These are phyloP conservation scores for Zaprionus bogoriensis DNA, from an alignment of 2,888 invertebrate genomes.

Conservation along the genomic window DNA sequence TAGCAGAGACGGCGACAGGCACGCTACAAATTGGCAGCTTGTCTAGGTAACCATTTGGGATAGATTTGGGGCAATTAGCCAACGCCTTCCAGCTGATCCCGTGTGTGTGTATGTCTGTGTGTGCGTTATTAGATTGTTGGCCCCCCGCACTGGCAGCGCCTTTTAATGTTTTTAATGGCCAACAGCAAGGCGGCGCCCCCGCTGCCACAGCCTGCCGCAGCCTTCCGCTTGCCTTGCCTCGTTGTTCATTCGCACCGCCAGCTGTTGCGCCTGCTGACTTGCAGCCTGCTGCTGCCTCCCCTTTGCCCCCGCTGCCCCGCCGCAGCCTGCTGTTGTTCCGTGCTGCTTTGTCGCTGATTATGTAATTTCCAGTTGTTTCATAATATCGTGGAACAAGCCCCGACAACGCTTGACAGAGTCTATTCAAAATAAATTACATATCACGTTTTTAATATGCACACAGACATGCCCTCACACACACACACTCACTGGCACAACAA, in stretches of 20 bases:
- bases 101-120: conserved; percentile 2
- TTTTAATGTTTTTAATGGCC: conserved; percentile 35
- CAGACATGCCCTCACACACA: neutral
- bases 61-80: conserved; percentile 70
- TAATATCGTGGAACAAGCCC: conserved; percentile 36
- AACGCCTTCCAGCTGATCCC: conserved; percentile 18
- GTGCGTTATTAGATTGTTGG: conserved; percentile 17
- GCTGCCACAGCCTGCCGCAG: neutral
- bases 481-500: too few relatives aligned
- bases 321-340: conserved; percentile 10
- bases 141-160: conserved; percentile 7
- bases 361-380: conserved; percentile 44
- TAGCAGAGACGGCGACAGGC: conserved; percentile 28
- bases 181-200: conserved; percentile 7
- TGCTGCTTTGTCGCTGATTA: conserved; percentile 24
- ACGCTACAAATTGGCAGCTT: conserved; percentile 68
- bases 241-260: neutral
- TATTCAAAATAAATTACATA: conserved; percentile 59
- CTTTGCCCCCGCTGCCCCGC: conserved; percentile 8
- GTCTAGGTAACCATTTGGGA: conserved; percentile 57
- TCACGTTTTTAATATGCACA: conserved; percentile 2
- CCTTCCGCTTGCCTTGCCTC: neutral
- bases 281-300: conserved; percentile 17
- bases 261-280: neutral
- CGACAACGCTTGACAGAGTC: conserved; percentile 47